Evolutionary conservation across 2,113 vertebrate genomes (phyloP), one percentile per base, ranked within the genome.

Genomic region (Bagarius yarrelli): DNA sequence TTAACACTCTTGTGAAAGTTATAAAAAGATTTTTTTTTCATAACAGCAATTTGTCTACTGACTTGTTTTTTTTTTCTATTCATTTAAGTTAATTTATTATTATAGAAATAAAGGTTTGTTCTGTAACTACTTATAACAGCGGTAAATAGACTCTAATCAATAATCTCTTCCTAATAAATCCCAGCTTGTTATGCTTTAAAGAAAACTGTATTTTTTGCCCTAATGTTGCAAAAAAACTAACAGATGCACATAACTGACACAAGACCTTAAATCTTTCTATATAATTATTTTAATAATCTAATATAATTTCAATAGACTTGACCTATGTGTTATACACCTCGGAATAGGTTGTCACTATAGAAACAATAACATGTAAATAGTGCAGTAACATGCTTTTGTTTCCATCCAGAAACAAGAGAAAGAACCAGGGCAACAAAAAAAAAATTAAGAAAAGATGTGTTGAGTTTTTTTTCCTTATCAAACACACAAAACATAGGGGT

Each of bases 401-500:
- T 40, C 36, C 36, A 40, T 3, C 6, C 36, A 40, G 36, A 6
- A 32, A 34, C 34, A 9, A 44, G 23, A 23, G 4, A 66, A 36
- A 13, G 11, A 36, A 76, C 8, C 60, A 76, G 0, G 25, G 15
- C 34, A 36, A 23, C 18, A 52, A 27, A 9, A 21, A n/a, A 77
- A 12, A 52, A n/a, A n/a, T 23, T 47, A 53, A 76, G 5, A 40
- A 32, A 47, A n/a, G 36, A 47, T 21, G n/a, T 12, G 2, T 61
- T 80, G 47, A 3, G 3, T 44, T 27, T 25, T 16, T 70, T 27
- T 71, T 50, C 4, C 16, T 9, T 30, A 14, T 50, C 56, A 50
- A 72, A 64, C 63, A 73, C 55, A 63, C 30, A 73, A 71, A 63
- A 50, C 27, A 27, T 16, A 19, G 55, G 34, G 61, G 61, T 64